phyloP scores from a whole-genome alignment of 2,888 invertebrate species.

The Standfussiana lucernea region DNA sequence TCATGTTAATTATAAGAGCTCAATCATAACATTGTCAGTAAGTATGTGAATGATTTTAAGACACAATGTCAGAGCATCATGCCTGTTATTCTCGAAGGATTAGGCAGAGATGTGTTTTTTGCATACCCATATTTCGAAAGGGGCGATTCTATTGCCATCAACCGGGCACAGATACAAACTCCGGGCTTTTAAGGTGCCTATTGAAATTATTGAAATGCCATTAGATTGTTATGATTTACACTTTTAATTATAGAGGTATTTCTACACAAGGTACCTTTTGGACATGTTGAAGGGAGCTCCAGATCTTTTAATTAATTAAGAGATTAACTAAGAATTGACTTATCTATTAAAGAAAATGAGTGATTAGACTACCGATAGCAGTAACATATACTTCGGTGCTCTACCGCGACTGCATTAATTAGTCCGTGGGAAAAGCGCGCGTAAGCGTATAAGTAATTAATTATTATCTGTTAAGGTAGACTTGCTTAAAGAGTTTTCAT shows the following conservation, averaged over 20 bases:
- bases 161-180: background rate
- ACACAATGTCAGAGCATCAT: background rate
- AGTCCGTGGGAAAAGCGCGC: slow-evolving; percentile 39
- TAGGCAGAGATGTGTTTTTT: background rate
- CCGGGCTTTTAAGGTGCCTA: background rate
- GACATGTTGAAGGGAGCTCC: background rate
- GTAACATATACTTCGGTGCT: background rate
- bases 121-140: background rate
- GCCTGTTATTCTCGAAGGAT: background rate
- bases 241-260: background rate
- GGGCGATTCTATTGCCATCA: background rate
- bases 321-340: background rate
- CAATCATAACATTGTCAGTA: background rate
- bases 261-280: background rate
- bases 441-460: background rate
- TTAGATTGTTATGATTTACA: background rate
- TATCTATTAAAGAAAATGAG: background rate
- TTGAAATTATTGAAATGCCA: background rate
- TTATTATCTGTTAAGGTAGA: background rate
- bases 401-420: slow-evolving; percentile 22
- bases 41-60: background rate
- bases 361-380: background rate
- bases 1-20: background rate
- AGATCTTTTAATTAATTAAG: background rate
- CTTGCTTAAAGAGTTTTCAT: background rate